Evolutionary conservation across 2,888 invertebrate species (phyloP), one percentile per base, ranked within the genome.

Genomic region (Drosophila barbarae): DNA sequence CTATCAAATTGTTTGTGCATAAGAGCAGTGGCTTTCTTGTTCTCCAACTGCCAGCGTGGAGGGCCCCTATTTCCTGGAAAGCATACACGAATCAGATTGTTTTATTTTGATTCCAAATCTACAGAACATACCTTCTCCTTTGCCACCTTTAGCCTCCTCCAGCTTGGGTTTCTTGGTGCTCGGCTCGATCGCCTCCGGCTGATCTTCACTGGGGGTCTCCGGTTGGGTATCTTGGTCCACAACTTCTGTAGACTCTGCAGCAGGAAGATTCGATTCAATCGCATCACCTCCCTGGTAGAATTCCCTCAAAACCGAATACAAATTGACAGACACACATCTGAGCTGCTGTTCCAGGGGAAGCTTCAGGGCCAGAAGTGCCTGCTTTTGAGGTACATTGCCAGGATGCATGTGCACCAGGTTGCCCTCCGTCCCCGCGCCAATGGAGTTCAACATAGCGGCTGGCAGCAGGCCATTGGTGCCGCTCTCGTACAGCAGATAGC

Each of bases 401-500:
- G 95, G 94, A 87, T 96, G 95, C 90, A 95, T 91, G 76, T 96
- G 94, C 50, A 96, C 90, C 18, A 96, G 85, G 76, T 90, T 91
- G 0, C 94, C 95, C 49, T 87, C 88, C 0, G 93, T 94, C 35
- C 91, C 89, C 0, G 90, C 91, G 1, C 94, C 93, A 59, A 96
- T 93, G 55, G 93, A 92, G 87, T 96, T 95, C 44, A 98, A 88
- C 81, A 98, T 91, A 2, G 95, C 93, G 0, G 97, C 96, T 6
- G 95, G 92, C 30, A 97, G 87, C 44, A 99, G 90, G 0, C 98
- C 98, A 84, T 94, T 93, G 34, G 95, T 95, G 1, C 96, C 96
- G 56, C 96, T 95, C 86, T 98, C 98, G 87, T 96, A 97, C 2
- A 98, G 89, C 58, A 97, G 90, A 88, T 94, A 95, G 72, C 92